A percentile compares a stretch with the other conserved stretches of the same genome.
These are phyloP conservation scores for Capreolus pygargus DNA, from an alignment of 2,113 vertebrate genomes.

Conservation along the genomic window DNA sequence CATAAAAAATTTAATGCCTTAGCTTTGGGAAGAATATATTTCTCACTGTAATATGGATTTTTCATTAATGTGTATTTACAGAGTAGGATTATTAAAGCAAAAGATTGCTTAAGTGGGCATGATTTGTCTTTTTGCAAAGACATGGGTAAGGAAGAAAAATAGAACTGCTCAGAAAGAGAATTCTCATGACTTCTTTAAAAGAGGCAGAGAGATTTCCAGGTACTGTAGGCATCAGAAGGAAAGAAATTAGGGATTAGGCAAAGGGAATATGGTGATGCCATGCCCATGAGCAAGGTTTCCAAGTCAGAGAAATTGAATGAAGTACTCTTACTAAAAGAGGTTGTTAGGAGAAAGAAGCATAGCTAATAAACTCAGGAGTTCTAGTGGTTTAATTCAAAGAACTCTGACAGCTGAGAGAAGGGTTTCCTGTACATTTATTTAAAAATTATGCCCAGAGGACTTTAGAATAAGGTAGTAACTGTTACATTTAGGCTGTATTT, in stretches of 20 bases:
- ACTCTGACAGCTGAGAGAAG: not conserved
- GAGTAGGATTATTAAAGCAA: not conserved
- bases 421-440: not conserved
- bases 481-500: not conserved
- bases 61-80: constrained; percentile 6
- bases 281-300: not conserved
- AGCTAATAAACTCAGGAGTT: not conserved
- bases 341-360: not conserved
- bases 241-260: not conserved
- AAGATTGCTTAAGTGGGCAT: not conserved
- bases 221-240: not conserved
- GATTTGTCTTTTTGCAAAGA: constrained; percentile 21
- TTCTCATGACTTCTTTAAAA: not conserved
- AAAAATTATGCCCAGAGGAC: not conserved
- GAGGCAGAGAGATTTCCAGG: not conserved
- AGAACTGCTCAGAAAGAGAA: not conserved
- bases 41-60: not conserved
- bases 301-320: constrained; percentile 2
- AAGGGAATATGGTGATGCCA: not conserved
- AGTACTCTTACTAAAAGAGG: not conserved
- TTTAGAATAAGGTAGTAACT: not conserved
- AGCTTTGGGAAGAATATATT: not conserved
- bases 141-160: not conserved
- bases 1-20: constrained; percentile 1
- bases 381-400: not conserved